Evolutionary conservation across 2,797 vertebrate species (phyloP).

Genomic region (Botia almorhae): DNA sequence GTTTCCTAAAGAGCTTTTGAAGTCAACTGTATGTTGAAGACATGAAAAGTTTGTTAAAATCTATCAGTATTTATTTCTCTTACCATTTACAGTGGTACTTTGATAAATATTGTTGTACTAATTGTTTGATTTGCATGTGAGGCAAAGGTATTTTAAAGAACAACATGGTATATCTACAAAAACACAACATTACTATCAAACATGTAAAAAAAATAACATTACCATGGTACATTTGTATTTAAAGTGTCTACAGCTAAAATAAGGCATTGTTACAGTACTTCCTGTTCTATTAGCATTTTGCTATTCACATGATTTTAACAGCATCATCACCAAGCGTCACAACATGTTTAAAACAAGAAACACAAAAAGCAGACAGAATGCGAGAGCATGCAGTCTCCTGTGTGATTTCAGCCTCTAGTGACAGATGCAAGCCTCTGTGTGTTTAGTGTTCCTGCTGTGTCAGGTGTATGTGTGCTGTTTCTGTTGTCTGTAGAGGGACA

Average conservation of each 20-base stretch:
- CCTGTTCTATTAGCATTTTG: not conserved
- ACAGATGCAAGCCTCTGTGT: conserved; percentile 51
- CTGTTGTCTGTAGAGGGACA: conserved; percentile 60
- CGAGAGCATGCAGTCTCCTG: not conserved
- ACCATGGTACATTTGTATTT: not conserved
- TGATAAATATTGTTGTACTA: not conserved
- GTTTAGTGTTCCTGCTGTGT: conserved; percentile 51
- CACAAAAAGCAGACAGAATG: not conserved
- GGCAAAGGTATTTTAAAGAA: no score
- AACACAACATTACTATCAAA: not conserved
- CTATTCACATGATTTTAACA: not conserved
- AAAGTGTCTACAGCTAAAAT: not conserved
- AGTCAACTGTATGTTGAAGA: not conserved
- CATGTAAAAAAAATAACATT: no score
- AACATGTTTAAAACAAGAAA: not conserved
- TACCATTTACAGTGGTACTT: not conserved
- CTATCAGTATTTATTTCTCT: no score
- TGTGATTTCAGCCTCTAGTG: conserved; percentile 50
- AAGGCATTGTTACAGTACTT: not conserved
- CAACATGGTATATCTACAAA: not conserved
- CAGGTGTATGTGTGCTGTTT: conserved; percentile 46
- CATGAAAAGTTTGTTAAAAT: not conserved
- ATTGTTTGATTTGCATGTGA: not conserved
- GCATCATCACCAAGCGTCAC: not conserved
- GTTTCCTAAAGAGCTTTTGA: not conserved